Percentiles rank a stretch among this genome's conserved stretches.
These are phyloP conservation scores for Oegoconia quadripuncta DNA, from an alignment of 2,888 invertebrate species.

Conservation along the genomic window DNA sequence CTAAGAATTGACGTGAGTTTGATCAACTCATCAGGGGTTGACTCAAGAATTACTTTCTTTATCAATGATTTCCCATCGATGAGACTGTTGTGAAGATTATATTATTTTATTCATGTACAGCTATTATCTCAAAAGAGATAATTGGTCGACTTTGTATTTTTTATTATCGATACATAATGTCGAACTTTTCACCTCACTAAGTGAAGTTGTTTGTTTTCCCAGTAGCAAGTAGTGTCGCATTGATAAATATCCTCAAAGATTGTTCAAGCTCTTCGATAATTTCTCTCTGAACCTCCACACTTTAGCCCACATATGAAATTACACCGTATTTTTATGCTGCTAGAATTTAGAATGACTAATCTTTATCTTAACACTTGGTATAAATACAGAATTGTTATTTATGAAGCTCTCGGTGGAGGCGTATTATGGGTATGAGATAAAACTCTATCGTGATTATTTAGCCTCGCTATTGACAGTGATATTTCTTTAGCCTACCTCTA, in stretches of 20 bases:
- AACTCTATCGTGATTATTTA: slow-evolving; percentile 75
- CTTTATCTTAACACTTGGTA: slow-evolving; percentile 21
- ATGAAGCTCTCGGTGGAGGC: slow-evolving; percentile 64
- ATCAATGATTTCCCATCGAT: too few relatives aligned
- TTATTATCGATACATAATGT: slow-evolving; percentile 21
- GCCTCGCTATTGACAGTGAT: slow-evolving; percentile 61
- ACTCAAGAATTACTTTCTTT: too few relatives aligned
- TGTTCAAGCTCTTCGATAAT: slow-evolving; percentile 72
- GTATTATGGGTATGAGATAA: slow-evolving; percentile 78
- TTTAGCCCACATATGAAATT: slow-evolving; percentile 28
- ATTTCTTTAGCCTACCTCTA: slow-evolving; percentile 58
- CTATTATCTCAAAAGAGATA: too few relatives aligned
- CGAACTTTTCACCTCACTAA: slow-evolving; percentile 52
- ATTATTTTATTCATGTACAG: too few relatives aligned
- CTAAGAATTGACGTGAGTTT: too few relatives aligned
- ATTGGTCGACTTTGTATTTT: background rate
- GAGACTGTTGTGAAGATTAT: too few relatives aligned
- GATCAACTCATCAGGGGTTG: too few relatives aligned
- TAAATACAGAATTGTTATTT: slow-evolving; percentile 51
- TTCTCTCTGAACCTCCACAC: slow-evolving; percentile 62
- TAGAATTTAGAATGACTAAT: slow-evolving; percentile 31
- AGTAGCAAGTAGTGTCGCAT: slow-evolving; percentile 75
- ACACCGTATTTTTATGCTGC: slow-evolving; percentile 22
- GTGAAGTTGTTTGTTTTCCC: slow-evolving; percentile 72
- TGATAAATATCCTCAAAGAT: slow-evolving; percentile 78